Evolutionary conservation across 2,797 vertebrate species (phyloP).

Genomic region (Yasuhikotakia modesta): DNA sequence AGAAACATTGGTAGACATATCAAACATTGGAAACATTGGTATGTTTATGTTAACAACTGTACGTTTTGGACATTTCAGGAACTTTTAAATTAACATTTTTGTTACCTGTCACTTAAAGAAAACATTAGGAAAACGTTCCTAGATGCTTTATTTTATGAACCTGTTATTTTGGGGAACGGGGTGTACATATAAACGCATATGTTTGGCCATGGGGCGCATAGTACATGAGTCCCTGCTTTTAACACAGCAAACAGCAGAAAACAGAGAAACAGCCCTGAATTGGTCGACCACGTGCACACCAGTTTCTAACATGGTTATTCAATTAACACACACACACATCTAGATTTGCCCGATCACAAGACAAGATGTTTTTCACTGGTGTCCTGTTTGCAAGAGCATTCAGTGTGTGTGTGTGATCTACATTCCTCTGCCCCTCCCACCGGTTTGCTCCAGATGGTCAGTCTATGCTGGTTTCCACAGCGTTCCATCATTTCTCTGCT

Average conservation of each 20-base stretch:
- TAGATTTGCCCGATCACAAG: conserved; percentile 11
- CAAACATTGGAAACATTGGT: too few relatives aligned
- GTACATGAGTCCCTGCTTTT: not conserved
- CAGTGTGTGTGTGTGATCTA: conserved; percentile 25
- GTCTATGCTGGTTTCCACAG: conserved; percentile 7
- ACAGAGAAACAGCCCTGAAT: not conserved
- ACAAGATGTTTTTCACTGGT: not conserved
- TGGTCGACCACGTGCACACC: not conserved
- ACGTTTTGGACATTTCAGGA: too few relatives aligned
- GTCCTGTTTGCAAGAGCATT: conserved; percentile 34
- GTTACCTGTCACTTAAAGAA: too few relatives aligned
- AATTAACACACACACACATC: not conserved
- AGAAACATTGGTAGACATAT: too few relatives aligned
- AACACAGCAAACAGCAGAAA: not conserved
- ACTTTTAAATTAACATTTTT: too few relatives aligned
- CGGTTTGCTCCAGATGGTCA: conserved; percentile 34
- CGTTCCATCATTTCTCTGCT: not conserved
- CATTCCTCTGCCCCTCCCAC: not conserved
- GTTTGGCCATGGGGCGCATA: not conserved
- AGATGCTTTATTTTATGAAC: too few relatives aligned
- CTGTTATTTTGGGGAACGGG: not conserved
- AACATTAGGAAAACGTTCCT: too few relatives aligned
- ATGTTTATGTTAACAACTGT: too few relatives aligned
- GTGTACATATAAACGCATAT: not conserved
- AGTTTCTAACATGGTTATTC: conserved; percentile 6